Evolutionary conservation across 2,113 vertebrate genomes (phyloP), one percentile per base, ranked within the genome.

Genomic region (Salvelinus alpinus): DNA sequence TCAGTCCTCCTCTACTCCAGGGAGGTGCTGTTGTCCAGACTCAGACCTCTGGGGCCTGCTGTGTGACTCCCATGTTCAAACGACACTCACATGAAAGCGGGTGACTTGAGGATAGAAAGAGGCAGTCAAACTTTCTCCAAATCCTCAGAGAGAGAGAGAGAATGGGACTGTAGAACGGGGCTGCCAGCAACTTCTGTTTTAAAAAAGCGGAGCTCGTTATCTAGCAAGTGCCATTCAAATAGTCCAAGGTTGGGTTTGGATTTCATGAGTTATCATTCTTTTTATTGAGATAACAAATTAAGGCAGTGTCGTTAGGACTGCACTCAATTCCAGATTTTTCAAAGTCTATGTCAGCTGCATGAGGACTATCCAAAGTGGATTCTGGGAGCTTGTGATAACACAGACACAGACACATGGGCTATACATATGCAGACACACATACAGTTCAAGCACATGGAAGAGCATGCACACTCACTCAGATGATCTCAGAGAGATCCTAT

Each of bases 181-280:
- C 80, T 87, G 89, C 82, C 82, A 82, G 86, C 60, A 81, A 87
- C 82, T 65, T 80, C 64, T 71, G 71, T 76, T 71, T 14, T 0
- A 84, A 78, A 44, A 77, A 82, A 75, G 38, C 48, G 1, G 65
- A 82, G 84, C 88, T 89, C 86, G 88, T 91, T 92, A 90, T 92
- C 88, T 89, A 79, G 84, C 86, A 74, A 62, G 51, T 4, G 12
- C 71, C 71, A 84, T 89, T 91, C 81, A 90, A 89, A 87, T 86
- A 87, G 84, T 87, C 75, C 67, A 77, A 83, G 82, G 85, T 91
- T 88, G 82, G 87, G 88, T 86, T 85, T 90, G 88, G 82, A 90
- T 89, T 91, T 89, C 88, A 88, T 88, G 90, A 90, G 90, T 92
- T 89, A 92, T 91, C 90, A 86, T 88, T 91, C 84, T 84, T 77